Base-by-base conservation (phyloP, 2,888 invertebrate genomes). In the Brachycybe producta region DNA sequence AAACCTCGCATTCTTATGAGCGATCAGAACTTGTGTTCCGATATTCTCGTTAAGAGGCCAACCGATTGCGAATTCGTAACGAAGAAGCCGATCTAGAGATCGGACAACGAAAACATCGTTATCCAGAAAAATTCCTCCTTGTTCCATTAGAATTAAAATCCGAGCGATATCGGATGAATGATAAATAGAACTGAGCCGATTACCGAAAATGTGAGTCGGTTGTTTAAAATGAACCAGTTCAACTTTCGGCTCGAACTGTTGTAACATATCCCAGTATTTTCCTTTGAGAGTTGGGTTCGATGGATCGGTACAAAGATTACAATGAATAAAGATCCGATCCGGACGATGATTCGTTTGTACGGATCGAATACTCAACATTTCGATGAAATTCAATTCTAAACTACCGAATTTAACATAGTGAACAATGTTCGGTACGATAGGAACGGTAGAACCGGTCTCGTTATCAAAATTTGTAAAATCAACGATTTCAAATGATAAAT, bases 141-240 rank as follows among this genome's bases (percentile, higher is more conserved):
- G 60, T 47, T 60, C 51, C 57, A 59, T 61, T 15, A 68, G 57
- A 11, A 67, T 56, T 30, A 59, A 55, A 5, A 68, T 59, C 19
- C 68, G 55, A 19, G 65, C 63, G 3, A 69, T 59, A 57, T 69
- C 68, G 4, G 65, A 61, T 7, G 63, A 60, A 52, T 69, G 69
- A 51, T 63, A 67, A 1, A 65, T 58, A 4, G 65, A 65, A 51
- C 63, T 64, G 17, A 69, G 52, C 13, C 57, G 57, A 50, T 65
- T 63, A n/a, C 66, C 68, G 56, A 61, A 69, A n/a, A 68, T 64
- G 51, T 65, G 62, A 17, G 61, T 63, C 1, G 69, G 68, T 48
- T 53, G 53, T 2, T 39, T 27, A 7, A 54, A 53, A 17, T 41
- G 46, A 15, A 48, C 38, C 24, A 61, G 30, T 39, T 56, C 48